Conservation (phyloP, 2,888 invertebrate genomes). For the Drosophila recens region DNA sequence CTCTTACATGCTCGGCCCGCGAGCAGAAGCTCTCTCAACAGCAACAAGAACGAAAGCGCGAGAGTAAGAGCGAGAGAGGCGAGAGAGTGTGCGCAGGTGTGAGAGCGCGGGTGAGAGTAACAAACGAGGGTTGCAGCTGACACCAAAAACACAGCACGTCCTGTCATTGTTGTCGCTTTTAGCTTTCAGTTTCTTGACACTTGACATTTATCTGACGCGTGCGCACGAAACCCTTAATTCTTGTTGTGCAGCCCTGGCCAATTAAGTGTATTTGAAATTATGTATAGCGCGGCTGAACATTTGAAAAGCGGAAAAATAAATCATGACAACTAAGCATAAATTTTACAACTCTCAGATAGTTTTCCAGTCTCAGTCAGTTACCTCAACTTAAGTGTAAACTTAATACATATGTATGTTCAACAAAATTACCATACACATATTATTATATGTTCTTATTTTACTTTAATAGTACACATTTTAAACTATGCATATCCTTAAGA, state of each 20-base stretch:
- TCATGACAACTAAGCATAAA: too few species aligned
- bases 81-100: not conserved
- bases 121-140: constrained; percentile 30
- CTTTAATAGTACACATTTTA: too few species aligned
- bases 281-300: not conserved
- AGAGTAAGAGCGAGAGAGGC: not conserved
- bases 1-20: constrained; percentile 8
- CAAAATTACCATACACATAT: too few species aligned
- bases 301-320: not conserved
- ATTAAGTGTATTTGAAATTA: not conserved
- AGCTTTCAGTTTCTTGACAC: constrained; percentile 53
- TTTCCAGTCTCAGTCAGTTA: too few species aligned
- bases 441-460: too few species aligned
- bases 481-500: too few species aligned
- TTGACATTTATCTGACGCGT: constrained; percentile 66
- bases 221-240: constrained; percentile 6
- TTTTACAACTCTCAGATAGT: too few species aligned
- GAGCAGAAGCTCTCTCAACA: constrained; percentile 26
- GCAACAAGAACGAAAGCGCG: constrained; percentile 23
- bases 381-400: too few species aligned
- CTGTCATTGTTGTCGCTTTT: constrained; percentile 44
- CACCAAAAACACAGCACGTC: constrained; percentile 34
- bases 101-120: not conserved
- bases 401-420: too few species aligned
- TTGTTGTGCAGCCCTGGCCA: constrained; percentile 26